Percentiles rank a stretch among this genome's conserved stretches.
Evolutionary conservation across 2,888 invertebrate species (phyloP).

Genomic region (Dryomyza anilis): DNA sequence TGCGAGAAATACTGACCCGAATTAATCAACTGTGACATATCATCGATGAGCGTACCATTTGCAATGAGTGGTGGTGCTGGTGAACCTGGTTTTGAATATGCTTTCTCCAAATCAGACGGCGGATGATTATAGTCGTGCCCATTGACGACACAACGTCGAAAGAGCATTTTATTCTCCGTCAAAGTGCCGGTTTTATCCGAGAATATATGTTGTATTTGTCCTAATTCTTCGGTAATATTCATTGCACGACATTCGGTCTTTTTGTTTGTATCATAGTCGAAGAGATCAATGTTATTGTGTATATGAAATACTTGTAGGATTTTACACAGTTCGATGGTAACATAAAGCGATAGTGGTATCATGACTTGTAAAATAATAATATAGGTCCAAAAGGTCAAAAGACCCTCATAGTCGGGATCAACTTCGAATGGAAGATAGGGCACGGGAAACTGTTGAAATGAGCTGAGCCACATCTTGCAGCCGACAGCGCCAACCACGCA

Average conservation of each 20-base stretch:
- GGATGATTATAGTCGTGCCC: conserved; percentile 90
- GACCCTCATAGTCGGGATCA: conserved; percentile 74
- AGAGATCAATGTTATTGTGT: conserved; percentile 85
- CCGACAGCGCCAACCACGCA: conserved; percentile 92
- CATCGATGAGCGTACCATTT: conserved; percentile 63
- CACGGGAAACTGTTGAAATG: conserved; percentile 63
- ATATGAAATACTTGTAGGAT: conserved; percentile 95
- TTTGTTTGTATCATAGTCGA: conserved; percentile 82
- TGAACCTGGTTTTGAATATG: conserved; percentile 63
- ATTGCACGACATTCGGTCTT: conserved; percentile 88
- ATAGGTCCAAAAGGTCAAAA: conserved; percentile 93
- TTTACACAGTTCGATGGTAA: conserved; percentile 95
- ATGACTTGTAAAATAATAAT: conserved; percentile 95
- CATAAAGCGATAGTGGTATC: conserved; percentile 96
- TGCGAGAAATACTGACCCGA: conserved; percentile 58
- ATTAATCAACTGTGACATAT: conserved; percentile 60
- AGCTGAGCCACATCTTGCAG: conserved; percentile 80
- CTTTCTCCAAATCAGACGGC: conserved; percentile 70
- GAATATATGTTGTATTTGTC: conserved; percentile 93
- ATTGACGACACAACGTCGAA: conserved; percentile 85
- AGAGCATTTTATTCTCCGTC: conserved; percentile 97
- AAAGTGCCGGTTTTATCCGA: conserved; percentile 98
- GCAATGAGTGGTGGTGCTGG: conserved; percentile 63
- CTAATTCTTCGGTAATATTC: conserved; percentile 96
- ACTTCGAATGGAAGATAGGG: conserved; percentile 72